Percentiles rank a stretch among this genome's conserved stretches.
Conservation (phyloP, 1,140 invertebrate species). For the Drosophila busckii region DNA sequence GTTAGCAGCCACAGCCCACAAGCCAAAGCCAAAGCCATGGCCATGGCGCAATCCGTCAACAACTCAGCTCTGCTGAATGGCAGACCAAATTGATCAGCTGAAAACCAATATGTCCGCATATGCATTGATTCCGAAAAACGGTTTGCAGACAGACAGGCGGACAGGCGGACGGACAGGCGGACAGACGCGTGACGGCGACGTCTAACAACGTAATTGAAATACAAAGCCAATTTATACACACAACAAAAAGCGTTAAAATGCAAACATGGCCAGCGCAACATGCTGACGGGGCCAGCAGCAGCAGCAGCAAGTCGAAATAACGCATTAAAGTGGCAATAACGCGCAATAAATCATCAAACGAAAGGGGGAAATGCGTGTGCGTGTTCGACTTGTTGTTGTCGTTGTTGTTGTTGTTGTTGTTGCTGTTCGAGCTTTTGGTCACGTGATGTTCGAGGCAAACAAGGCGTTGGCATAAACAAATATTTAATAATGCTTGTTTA, state of each 20-base stretch:
- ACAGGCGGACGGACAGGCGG: no score
- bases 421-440: constrained; percentile 35
- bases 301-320: constrained; percentile 48
- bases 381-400: constrained; percentile 1
- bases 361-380: constrained; percentile 23
- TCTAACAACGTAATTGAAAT: constrained; percentile 65
- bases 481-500: constrained; percentile 40
- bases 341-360: constrained; percentile 75
- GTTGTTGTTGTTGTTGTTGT: not conserved
- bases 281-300: constrained; percentile 1
- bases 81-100: not conserved
- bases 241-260: constrained; percentile 53
- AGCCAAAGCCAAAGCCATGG: no score
- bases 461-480: constrained; percentile 6
- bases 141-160: no score
- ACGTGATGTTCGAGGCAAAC: constrained; percentile 50
- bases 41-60: constrained; percentile 37
- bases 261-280: constrained; percentile 19
- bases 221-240: constrained; percentile 67
- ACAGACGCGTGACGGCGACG: no score
- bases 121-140: no score
- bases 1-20: no score
- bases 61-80: not conserved
- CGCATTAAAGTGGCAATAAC: constrained; percentile 72
- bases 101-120: no score